Base-by-base conservation (phyloP, 2,113 vertebrate genomes). In the Ovibos moschatus region DNA sequence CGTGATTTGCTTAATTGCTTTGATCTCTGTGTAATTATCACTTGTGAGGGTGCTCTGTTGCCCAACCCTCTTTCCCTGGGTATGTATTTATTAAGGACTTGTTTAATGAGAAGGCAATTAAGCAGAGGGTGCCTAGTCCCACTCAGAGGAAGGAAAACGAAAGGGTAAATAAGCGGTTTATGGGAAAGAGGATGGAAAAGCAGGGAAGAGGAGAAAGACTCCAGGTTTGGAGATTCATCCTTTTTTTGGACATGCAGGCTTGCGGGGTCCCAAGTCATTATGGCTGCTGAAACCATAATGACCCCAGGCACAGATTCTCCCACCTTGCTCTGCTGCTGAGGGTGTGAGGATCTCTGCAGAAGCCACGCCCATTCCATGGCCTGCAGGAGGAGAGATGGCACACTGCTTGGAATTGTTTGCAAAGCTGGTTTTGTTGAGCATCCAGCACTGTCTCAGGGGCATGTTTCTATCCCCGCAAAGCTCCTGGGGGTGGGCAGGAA, bases 1-100 rank as follows among this genome's bases (percentile, higher is more conserved):
- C 62, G 47, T 78, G 67, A 97, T 97, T 95, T 97, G 93, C 94
- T 96, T 97, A 98, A 97, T 97, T 97, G 97, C 97, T 97, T 87
- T 97, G 97, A 94, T 97, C 92, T 93, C 85, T 89, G 93, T 89
- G 95, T 98, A 98, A 98, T 98, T 91, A 97, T 82, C 97, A 97
- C 95, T 97, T 97, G 86, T 94, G 91, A 96, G 98, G 88, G 58
- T n/a, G 88, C 83, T 76, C 7, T 93, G 88, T 97, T 89, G 92
- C 36, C 91, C 94, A 96, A 95, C 91, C 60, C 62, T 96, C 94
- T 94, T 76, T 97, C 96, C 94, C 90, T 94, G 94, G 86, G 97
- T 96, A 36, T 97, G 91, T 97, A 36, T 95, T 98, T 98, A 97
- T 97, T 91, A 95, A 95, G 93, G 88, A 43, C 89, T 97, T 97